Percentiles rank a stretch among this genome's conserved stretches.
phyloP scores from a whole-genome alignment of 2,797 vertebrate species.

The Microctenopoma stevenorrisi region DNA sequence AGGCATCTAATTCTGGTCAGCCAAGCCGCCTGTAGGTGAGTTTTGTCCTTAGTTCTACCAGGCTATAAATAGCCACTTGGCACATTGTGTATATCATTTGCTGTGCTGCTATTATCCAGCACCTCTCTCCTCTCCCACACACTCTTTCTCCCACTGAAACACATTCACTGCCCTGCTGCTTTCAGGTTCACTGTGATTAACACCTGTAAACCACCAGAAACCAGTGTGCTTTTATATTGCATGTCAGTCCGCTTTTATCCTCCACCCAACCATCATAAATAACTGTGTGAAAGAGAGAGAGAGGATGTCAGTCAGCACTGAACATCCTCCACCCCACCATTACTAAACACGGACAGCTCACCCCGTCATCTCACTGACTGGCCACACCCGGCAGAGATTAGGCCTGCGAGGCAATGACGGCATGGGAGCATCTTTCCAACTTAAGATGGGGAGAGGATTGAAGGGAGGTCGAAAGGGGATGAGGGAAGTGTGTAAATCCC shows the following conservation, averaged over 20 bases:
- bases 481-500: constrained; percentile 66
- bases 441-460: constrained; percentile 37
- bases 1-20: constrained; percentile 57
- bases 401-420: constrained; percentile 61
- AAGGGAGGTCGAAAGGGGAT: not conserved
- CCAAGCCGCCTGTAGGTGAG: constrained; percentile 54
- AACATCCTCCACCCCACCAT: constrained; percentile 41
- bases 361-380: constrained; percentile 73
- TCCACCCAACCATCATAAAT: constrained; percentile 47
- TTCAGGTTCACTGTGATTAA: constrained; percentile 40
- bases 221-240: constrained; percentile 22
- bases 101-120: constrained; percentile 56
- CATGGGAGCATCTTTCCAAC: constrained; percentile 63
- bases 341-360: constrained; percentile 67
- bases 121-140: constrained; percentile 56
- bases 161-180: constrained; percentile 46
- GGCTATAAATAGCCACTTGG: constrained; percentile 73
- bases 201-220: constrained; percentile 43
- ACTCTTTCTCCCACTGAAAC: constrained; percentile 32
- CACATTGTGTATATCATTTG: constrained; percentile 67
- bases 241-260: constrained; percentile 41
- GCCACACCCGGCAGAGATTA: constrained; percentile 78
- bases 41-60: constrained; percentile 64
- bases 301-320: constrained; percentile 33
- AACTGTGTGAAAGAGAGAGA: constrained; percentile 16